phyloP scores from a whole-genome alignment of 2,797 vertebrate species.

The Hemitrygon akajei region DNA sequence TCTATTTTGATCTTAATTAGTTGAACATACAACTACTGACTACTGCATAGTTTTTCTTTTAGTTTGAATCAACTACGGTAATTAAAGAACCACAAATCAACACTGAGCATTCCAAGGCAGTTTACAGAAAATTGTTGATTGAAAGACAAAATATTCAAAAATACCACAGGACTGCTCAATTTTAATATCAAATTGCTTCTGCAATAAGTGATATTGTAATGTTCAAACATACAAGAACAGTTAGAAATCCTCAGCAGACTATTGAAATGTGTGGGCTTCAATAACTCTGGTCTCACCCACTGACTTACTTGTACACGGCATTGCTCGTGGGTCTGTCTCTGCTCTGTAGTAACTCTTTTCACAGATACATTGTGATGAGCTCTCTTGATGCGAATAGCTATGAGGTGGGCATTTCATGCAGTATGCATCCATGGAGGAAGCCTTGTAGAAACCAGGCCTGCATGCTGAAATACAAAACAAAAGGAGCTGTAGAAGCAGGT shows the following conservation, averaged over 20 bases:
- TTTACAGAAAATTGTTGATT: background rate
- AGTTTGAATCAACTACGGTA: too few species aligned
- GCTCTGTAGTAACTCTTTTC: conserved; percentile 67
- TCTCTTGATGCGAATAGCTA: conserved; percentile 66
- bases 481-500: background rate
- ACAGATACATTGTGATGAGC: conserved; percentile 62
- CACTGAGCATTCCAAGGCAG: background rate
- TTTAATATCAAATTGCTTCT: background rate
- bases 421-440: conserved; percentile 66
- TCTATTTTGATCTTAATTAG: too few species aligned
- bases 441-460: conserved; percentile 69
- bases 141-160: background rate
- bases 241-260: conserved; percentile 28
- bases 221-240: background rate
- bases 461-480: conserved; percentile 48
- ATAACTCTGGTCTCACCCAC: background rate
- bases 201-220: background rate
- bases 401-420: conserved; percentile 72
- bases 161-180: background rate
- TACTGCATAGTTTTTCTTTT: background rate
- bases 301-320: conserved; percentile 71
- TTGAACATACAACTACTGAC: background rate
- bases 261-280: conserved; percentile 4
- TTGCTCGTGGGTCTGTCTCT: conserved; percentile 63
- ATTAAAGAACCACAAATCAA: background rate